Conservation (phyloP, 2,888 invertebrate genomes). For the Suillia variegata region DNA sequence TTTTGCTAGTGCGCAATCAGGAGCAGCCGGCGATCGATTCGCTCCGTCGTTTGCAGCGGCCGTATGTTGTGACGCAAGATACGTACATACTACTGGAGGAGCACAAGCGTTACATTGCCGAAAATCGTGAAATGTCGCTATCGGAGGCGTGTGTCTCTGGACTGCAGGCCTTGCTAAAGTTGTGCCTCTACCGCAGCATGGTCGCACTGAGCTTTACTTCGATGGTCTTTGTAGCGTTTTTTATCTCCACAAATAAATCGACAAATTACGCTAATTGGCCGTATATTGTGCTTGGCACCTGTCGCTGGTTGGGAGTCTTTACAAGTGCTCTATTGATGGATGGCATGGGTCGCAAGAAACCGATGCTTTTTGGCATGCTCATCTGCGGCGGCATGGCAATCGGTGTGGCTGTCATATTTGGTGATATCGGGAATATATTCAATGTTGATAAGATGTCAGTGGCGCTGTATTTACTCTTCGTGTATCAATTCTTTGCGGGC, state of each 20-base stretch:
- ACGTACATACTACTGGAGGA: constrained; percentile 45
- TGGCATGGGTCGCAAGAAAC: constrained; percentile 30
- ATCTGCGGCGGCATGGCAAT: constrained; percentile 33
- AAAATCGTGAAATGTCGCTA: constrained; percentile 35
- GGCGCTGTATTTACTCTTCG: constrained; percentile 27
- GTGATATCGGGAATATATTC: background rate
- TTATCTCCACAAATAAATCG: constrained; percentile 19
- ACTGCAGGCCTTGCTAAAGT: constrained; percentile 36
- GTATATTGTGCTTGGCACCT: background rate
- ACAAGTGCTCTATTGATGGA: constrained; percentile 35
- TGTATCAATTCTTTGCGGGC: constrained; percentile 41
- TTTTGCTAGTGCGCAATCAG: constrained; percentile 38
- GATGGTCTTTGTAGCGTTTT: constrained; percentile 21
- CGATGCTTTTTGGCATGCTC: constrained; percentile 24
- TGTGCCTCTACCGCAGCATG: constrained; percentile 40
- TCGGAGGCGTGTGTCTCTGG: constrained; percentile 31
- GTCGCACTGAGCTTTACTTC: constrained; percentile 40
- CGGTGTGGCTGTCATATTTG: constrained; percentile 33
- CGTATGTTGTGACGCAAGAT: constrained; percentile 35
- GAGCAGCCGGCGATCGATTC: constrained; percentile 44
- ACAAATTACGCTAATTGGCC: background rate
- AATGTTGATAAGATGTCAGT: background rate
- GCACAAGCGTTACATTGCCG: constrained; percentile 45
- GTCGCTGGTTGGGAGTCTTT: background rate
- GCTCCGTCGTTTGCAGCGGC: constrained; percentile 44